Evolutionary conservation across 2,797 vertebrate genomes (phyloP).

Genomic region (Chiroxiphia lanceolata): DNA sequence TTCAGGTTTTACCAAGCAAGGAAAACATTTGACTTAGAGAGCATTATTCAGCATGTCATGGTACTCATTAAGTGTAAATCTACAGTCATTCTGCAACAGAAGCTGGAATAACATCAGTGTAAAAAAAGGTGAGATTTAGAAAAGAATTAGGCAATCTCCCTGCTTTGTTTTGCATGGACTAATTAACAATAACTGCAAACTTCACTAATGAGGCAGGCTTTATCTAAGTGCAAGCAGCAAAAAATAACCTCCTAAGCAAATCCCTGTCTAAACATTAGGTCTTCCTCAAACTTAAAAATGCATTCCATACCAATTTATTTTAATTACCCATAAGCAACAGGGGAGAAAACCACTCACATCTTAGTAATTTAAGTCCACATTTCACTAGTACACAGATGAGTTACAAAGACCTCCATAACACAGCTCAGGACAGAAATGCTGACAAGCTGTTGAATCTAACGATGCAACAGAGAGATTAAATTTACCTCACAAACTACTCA

Average conservation of each 20-base stretch:
- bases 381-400: neutral
- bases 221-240: neutral
- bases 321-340: conserved; percentile 21
- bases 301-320: conserved; percentile 37
- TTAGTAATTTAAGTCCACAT: neutral
- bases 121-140: neutral
- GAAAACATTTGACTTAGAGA: neutral
- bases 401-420: neutral
- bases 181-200: conserved; percentile 33
- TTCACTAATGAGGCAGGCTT: conserved; percentile 10
- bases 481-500: neutral
- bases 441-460: conserved; percentile 18
- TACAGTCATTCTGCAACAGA: neutral
- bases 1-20: neutral
- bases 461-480: neutral
- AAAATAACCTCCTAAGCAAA: conserved; percentile 4
- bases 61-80: neutral
- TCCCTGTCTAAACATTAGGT: conserved; percentile 16
- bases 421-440: neutral
- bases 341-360: neutral
- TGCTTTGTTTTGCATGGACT: conserved; percentile 13
- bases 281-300: conserved; percentile 40
- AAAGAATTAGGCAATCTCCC: neutral
- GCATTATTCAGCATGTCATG: neutral
- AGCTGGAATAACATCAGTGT: neutral